A percentile compares a stretch with the other conserved stretches of the same genome.
phyloP scores from a whole-genome alignment of 2,113 vertebrate species.

The Cinclus cinclus region DNA sequence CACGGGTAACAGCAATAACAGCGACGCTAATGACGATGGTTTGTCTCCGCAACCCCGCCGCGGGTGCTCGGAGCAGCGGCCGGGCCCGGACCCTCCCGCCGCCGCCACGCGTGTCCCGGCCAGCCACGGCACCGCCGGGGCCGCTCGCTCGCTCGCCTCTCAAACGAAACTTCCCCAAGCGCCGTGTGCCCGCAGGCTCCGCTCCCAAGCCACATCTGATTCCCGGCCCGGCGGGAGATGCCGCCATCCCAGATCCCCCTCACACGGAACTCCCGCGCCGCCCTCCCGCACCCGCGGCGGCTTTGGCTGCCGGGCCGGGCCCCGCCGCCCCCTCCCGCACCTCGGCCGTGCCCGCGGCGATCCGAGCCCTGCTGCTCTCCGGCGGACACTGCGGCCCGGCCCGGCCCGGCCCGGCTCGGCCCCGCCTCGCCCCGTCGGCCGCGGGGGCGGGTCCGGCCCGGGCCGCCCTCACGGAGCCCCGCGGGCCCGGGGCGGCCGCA shows the following conservation, averaged over 20 bases:
- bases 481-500: not conserved
- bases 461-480: not conserved
- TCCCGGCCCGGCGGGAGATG: not conserved
- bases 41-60: rapidly evolving
- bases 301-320: not conserved
- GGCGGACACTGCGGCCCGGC: not conserved
- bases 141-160: rapidly evolving
- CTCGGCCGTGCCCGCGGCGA: not conserved
- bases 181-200: not conserved
- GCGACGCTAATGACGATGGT: rapidly evolving
- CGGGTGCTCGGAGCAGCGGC: not conserved
- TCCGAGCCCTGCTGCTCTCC: not conserved
- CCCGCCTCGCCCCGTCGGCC: not conserved
- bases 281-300: too few relatives aligned
- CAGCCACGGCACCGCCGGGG: not conserved
- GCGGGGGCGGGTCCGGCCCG: not conserved
- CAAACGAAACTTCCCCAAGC: not conserved
- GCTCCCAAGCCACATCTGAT: not conserved
- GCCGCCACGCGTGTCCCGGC: not conserved
- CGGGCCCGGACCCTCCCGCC: not conserved
- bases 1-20: rapidly evolving
- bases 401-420: not conserved
- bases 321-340: not conserved
- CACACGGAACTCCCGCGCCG: not conserved
- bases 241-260: not conserved